Conservation (phyloP, 1,140 invertebrate species). For the Platorchestia sp. region DNA sequence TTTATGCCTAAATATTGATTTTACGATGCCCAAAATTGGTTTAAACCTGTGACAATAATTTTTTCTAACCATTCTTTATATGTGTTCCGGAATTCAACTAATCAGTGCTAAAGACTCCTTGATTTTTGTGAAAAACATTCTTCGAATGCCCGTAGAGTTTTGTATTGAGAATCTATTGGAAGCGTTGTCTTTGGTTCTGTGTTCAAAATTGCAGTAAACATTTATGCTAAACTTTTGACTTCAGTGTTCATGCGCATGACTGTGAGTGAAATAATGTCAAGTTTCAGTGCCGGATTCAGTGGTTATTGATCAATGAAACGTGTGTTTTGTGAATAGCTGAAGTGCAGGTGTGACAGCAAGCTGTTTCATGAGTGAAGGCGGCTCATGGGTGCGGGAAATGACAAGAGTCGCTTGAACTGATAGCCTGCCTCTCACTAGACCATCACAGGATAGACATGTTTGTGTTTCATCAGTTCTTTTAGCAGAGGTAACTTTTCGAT, state of each 20-base stretch:
- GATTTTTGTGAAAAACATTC: not conserved
- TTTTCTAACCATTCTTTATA: not conserved
- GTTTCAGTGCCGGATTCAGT: not conserved
- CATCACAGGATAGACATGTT: not conserved
- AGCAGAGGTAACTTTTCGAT: constrained; percentile 23
- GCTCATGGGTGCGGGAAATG: not conserved
- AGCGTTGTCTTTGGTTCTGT: not conserved
- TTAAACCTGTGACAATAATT: not conserved
- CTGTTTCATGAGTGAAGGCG: not conserved
- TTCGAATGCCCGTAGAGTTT: not conserved
- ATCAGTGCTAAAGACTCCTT: not conserved
- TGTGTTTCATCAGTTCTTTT: not conserved
- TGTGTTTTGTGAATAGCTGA: not conserved
- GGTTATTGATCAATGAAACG: not conserved
- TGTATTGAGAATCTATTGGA: not conserved
- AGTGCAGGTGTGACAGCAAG: not conserved
- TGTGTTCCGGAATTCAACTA: not conserved
- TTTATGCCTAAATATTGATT: constrained; percentile 25
- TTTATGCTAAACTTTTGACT: not conserved
- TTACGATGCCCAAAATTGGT: not conserved
- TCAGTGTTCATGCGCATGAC: not conserved
- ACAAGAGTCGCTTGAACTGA: not conserved
- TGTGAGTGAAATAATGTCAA: not conserved
- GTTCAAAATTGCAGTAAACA: not conserved
- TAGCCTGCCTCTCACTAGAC: not conserved